Base-by-base conservation (phyloP, 2,888 invertebrate genomes). In the Apamea epomidion region DNA sequence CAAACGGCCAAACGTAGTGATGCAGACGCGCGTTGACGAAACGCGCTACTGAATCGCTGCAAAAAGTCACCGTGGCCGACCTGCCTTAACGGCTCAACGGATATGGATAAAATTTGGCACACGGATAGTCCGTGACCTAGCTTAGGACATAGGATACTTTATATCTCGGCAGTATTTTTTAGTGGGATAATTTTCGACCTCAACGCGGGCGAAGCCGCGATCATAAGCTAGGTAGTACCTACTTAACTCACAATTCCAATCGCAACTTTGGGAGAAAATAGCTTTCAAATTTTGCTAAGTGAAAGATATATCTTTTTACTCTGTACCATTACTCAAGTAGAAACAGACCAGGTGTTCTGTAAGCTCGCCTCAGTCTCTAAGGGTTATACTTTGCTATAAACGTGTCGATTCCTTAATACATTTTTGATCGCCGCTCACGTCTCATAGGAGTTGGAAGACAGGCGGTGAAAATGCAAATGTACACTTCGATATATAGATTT, bases 391-490 rank as follows among this genome's bases (percentile, higher is more conserved):
- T 54, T 67, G 67, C 69, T 72, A 29, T 73, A 75, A 80, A 21
- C 76, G 60, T 73, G 72, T 82, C 64, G 81, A 85, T 87, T 73
- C 67, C 67, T 45, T 85, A 75, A 85, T 87, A 85, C 87, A 87
- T 85, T 87, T 85, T 80, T 87, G 84, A 85, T 87, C 72, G 72
- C 68, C 54, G 62, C 67, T 83, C 74, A 51, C 72, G 64, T 79
- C 65, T 81, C 60, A 16, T 8, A 51, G 16, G 8, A 64, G 45
- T 74, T 80, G 18, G 45, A 25, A 80, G 64, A 54, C 25, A 58
- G 62, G n/a, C 21, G 67, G 29, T 10, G 32, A 6, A 16, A 69
- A 73, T 65, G 60, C 64, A 73, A 81, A 74, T 74, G 32, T 32
- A 65, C 65, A 58, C 0, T 10, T 69, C 8, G 18, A 64, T 18